Evolutionary conservation across 2,888 invertebrate species (phyloP).

Genomic region (Philhelius pedissequus): DNA sequence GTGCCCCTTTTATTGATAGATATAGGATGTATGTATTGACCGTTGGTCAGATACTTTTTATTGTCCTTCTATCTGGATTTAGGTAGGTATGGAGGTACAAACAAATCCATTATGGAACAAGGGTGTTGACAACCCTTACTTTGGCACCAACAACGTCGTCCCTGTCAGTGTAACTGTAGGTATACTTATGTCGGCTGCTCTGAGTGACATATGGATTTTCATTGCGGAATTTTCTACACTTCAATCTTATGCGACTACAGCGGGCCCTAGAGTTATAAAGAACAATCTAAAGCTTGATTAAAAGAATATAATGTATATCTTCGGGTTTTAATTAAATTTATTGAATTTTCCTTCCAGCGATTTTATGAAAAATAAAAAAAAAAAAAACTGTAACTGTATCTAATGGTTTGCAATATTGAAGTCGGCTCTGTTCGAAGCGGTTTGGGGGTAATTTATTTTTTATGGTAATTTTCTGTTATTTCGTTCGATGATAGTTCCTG

Average conservation of each 20-base stretch:
- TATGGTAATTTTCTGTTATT: slow-evolving; percentile 60
- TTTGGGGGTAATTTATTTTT: slow-evolving; percentile 56
- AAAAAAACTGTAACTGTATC: slow-evolving; percentile 22
- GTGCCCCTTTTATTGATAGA: not conserved
- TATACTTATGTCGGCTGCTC: too few relatives aligned
- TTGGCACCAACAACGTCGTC: too few relatives aligned
- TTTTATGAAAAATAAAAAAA: slow-evolving; percentile 28
- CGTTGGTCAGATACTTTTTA: slow-evolving; percentile 65
- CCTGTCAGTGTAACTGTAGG: too few relatives aligned
- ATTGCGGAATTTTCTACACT: slow-evolving; percentile 18
- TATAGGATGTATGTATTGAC: slow-evolving; percentile 25
- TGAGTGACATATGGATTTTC: slow-evolving; percentile 54
- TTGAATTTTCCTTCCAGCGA: slow-evolving; percentile 3
- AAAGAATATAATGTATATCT: slow-evolving; percentile 8
- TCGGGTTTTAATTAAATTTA: slow-evolving; percentile 65
- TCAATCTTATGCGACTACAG: slow-evolving; percentile 26
- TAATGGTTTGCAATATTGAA: slow-evolving; percentile 8
- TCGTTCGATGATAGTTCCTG: slow-evolving; percentile 35
- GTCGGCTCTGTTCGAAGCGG: not conserved
- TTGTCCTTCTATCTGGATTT: slow-evolving; percentile 55
- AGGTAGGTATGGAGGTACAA: slow-evolving; percentile 23
- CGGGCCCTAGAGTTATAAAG: not conserved
- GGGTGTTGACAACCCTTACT: slow-evolving; percentile 66
- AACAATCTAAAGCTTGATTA: slow-evolving; percentile 29
- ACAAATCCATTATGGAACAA: slow-evolving; percentile 28